Evolutionary conservation across 2,888 invertebrate genomes (phyloP).

Genomic region (Drosophila birchii): DNA sequence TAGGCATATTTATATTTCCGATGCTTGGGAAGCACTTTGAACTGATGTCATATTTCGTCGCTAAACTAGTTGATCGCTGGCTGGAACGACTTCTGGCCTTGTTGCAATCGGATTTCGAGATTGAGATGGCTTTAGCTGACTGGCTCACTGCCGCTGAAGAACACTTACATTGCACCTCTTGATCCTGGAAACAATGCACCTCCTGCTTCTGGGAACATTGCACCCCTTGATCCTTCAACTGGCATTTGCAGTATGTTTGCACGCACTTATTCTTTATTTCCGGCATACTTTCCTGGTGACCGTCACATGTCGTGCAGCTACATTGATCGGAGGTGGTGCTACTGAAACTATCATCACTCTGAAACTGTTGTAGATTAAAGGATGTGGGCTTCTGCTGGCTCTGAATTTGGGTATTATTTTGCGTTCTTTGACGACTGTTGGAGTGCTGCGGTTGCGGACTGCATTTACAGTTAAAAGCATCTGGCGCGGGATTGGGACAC

Average conservation of each 20-base stretch:
- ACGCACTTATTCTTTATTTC: not conserved
- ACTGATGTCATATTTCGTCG: not conserved
- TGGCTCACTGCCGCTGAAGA: not conserved
- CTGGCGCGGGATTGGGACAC: no score
- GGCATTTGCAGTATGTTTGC: not conserved
- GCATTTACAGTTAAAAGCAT: not conserved
- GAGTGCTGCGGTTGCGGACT: no score
- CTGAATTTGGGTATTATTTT: not conserved
- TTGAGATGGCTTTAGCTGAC: not conserved
- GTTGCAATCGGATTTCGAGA: not conserved
- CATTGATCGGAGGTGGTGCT: not conserved
- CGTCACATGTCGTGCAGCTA: not conserved
- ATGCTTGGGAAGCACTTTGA: not conserved
- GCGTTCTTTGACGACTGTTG: not conserved
- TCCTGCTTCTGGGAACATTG: constrained; percentile 23
- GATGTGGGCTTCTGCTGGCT: not conserved
- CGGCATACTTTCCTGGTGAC: not conserved
- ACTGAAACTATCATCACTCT: not conserved
- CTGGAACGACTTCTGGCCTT: not conserved
- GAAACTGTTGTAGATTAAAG: not conserved
- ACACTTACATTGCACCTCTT: constrained; percentile 18
- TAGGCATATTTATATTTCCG: not conserved
- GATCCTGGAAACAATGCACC: constrained; percentile 18
- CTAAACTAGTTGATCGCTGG: not conserved
- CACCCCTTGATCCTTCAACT: constrained; percentile 16